Conservation (phyloP, 1,140 invertebrate species). For the Mylabris phalerata region DNA sequence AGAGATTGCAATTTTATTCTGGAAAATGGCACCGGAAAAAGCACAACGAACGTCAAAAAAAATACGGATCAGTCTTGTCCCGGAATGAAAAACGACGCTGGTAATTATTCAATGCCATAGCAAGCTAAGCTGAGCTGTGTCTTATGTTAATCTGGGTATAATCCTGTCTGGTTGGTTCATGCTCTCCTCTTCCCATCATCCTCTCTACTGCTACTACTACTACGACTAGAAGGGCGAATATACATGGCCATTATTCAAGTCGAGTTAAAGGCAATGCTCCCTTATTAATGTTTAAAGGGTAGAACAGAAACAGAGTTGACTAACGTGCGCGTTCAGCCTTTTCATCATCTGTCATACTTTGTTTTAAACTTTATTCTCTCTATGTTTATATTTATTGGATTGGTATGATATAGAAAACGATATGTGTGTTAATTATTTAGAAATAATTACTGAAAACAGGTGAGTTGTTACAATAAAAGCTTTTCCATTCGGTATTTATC, state of each 20-base stretch:
- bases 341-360: constrained; percentile 28
- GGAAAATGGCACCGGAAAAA: background rate
- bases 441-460: too few relatives aligned
- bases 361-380: too few relatives aligned
- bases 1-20: constrained; percentile 33
- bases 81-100: constrained; percentile 29
- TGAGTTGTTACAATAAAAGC: too few relatives aligned
- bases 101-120: constrained; percentile 42
- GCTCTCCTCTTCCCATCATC: constrained; percentile 30
- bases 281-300: constrained; percentile 27
- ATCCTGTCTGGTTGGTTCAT: constrained; percentile 40
- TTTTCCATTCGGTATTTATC: too few relatives aligned
- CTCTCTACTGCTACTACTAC: too few relatives aligned
- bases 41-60: constrained; percentile 1
- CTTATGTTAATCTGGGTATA: constrained; percentile 42
- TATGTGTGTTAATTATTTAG: too few relatives aligned
- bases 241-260: constrained; percentile 32
- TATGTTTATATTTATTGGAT: too few relatives aligned
- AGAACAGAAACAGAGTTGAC: constrained; percentile 14
- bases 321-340: constrained; percentile 25
- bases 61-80: background rate
- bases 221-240: too few relatives aligned
- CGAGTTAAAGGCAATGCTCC: constrained; percentile 21
- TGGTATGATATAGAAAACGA: too few relatives aligned
- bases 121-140: constrained; percentile 41